Evolutionary conservation across 2,888 invertebrate species (phyloP), one percentile per base, ranked within the genome.

Genomic region (Thumatha senex): DNA sequence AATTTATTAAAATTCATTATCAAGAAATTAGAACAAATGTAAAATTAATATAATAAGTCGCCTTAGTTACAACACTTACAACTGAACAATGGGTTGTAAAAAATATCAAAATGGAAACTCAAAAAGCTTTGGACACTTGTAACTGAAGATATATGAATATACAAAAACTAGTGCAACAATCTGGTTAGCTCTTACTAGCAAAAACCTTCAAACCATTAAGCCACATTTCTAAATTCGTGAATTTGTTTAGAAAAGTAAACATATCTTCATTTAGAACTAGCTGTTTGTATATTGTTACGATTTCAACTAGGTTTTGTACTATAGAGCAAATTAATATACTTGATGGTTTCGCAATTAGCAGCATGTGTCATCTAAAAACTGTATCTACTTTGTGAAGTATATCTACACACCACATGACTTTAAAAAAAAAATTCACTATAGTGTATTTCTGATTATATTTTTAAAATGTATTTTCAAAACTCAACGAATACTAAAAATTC

Each of bases 211-310:
- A n/a, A 24, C 18, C 18, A 24, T 24, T 51, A 56, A 60, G 66
- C 63, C 61, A 47, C 67, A 61, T 61, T 66, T 61, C 56, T 56
- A 55, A 63, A 65, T 62, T 54, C 66, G 35, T 41, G 48, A 40
- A 56, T 55, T 66, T 66, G 66, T 66, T 65, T 66, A 56, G 61
- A 46, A 56, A 55, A 13, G 39, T 44, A 52, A 51, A 49, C 54
- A 57, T 48, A 47, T 41, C 40, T 53, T 44, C 48, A 46, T 47
- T 56, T 45, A 42, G 36, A 48, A 46, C 39, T 45, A 42, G 35
- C 31, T 39, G 36, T 31, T 43, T 40, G 48, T 14, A 45, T 39
- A 51, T 50, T 58, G 61, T 58, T 51, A 38, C 31, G 36, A 53
- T 44, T 44, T 51, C 12, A 40, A 54, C 48, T 51, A 54, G 45